A percentile compares a stretch with the other conserved stretches of the same genome.
phyloP scores from a whole-genome alignment of 2,888 invertebrate genomes.

The Archips xylosteana region DNA sequence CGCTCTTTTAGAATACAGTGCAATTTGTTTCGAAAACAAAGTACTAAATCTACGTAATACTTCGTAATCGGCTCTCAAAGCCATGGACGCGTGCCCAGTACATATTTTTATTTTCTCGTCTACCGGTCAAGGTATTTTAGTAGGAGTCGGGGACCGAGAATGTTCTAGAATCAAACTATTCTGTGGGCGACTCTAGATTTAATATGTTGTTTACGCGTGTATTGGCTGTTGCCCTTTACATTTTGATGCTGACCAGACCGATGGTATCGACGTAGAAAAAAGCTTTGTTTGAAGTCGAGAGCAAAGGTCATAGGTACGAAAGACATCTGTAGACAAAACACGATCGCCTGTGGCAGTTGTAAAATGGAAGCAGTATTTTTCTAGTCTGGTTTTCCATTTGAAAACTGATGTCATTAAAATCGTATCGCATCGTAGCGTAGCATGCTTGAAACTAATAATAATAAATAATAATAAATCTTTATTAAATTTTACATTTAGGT shows the following conservation, averaged over 20 bases:
- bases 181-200: constrained; percentile 25
- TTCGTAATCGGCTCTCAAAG: constrained; percentile 32
- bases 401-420: too few relatives aligned
- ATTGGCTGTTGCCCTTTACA: neutral
- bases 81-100: constrained; percentile 41
- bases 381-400: too few relatives aligned
- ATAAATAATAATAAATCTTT: too few relatives aligned
- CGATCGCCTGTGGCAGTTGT: too few relatives aligned
- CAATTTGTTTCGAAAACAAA: constrained; percentile 3
- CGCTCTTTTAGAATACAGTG: neutral
- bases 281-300: neutral
- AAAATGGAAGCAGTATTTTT: neutral
- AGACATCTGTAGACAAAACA: neutral
- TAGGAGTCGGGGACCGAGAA: constrained; percentile 21
- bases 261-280: too few relatives aligned
- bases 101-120: constrained; percentile 32
- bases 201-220: constrained; percentile 23
- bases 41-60: constrained; percentile 22
- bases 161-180: constrained; percentile 15
- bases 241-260: neutral
- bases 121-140: constrained; percentile 17
- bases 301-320: neutral
- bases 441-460: too few relatives aligned
- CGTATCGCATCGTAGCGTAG: too few relatives aligned
- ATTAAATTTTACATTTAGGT: too few relatives aligned